Base-by-base conservation (phyloP, 2,797 vertebrate species). In the Acanthiza pusilla region DNA sequence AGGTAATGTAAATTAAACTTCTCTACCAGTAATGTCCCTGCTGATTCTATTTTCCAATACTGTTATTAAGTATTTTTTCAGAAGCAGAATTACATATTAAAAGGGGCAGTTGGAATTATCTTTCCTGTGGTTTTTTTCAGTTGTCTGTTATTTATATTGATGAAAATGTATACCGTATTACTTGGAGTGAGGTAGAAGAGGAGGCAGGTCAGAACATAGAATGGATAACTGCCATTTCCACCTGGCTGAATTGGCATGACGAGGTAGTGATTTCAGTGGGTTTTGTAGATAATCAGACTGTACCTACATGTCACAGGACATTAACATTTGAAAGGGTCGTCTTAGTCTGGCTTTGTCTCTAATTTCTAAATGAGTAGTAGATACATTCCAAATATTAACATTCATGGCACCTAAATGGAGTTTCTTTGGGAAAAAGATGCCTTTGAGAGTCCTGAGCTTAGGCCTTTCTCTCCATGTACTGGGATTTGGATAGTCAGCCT, bases 51-150 rank as follows among this genome's bases (percentile, higher is more conserved):
- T 91, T 83, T 77, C 23, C 25, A 75, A 1, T 72, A 30, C 7
- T 32, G 1, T 61, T 50, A 12, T 13, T 51, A 6, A 0, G 0
- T 54, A 1, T 30, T 40, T 62, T 75, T 60, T 80, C 13, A 67
- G 5, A 36, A 43, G 14, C 34, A 29, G 15, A 32, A 10, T 77
- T 83, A 12, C 1, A 0, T 40, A 27, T 36, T 45, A 18, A 50
- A 42, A 53, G 12, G 10, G 5, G 6, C 47, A 13, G 5, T 36
- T 83, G 5, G 29, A 85, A 7, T 61, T 0, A 19, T 17, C 23
- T 75, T 62, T 11, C 16, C 2, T 57, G 7, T 65, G 11, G 10
- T 13, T 53, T 73, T 73, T 43, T 8, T 8, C 9, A 34, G 7
- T n/a, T 45, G 2, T 45, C 55, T 43, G 5, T 61, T 55, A 38